These are phyloP conservation scores for Pelecanus crispus DNA, from an alignment of 2,113 vertebrate genomes.

Conservation along the genomic window DNA sequence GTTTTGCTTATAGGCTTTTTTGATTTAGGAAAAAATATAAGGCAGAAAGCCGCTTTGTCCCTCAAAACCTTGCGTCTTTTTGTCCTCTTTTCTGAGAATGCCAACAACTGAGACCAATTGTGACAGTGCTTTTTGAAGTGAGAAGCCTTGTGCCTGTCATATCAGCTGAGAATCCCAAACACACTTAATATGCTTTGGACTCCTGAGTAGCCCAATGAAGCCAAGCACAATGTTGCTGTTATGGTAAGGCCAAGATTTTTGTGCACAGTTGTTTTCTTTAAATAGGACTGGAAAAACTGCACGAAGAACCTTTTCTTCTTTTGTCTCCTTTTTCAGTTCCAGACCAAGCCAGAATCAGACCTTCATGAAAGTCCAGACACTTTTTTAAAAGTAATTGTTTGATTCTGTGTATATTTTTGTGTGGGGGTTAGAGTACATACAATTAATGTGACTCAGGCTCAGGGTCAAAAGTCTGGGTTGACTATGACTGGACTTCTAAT, in stretches of 20 bases:
- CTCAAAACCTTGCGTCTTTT: neutral
- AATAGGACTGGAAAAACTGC: neutral
- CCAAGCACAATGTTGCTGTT: constrained; percentile 41
- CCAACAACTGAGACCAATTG: neutral
- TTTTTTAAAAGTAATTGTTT: constrained; percentile 4
- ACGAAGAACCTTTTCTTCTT: neutral
- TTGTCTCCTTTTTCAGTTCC: constrained; percentile 3
- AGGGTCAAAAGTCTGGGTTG: constrained; percentile 53
- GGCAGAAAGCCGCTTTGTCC: neutral
- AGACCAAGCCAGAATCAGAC: neutral
- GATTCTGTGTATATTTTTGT: constrained; percentile 10
- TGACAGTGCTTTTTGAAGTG: neutral
- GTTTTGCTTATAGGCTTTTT: neutral
- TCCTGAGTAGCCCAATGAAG: neutral
- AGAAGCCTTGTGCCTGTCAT: neutral
- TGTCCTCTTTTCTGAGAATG: neutral
- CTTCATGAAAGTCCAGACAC: neutral
- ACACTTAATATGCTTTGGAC: neutral
- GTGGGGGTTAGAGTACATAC: neutral
- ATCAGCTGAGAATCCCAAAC: neutral
- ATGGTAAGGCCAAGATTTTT: neutral
- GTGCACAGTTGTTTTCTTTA: neutral
- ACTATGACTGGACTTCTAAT: constrained; percentile 46
- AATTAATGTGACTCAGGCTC: constrained; percentile 34
- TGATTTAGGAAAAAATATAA: neutral